Base-by-base conservation (phyloP, 2,888 invertebrate species). In the Tholera decimalis region DNA sequence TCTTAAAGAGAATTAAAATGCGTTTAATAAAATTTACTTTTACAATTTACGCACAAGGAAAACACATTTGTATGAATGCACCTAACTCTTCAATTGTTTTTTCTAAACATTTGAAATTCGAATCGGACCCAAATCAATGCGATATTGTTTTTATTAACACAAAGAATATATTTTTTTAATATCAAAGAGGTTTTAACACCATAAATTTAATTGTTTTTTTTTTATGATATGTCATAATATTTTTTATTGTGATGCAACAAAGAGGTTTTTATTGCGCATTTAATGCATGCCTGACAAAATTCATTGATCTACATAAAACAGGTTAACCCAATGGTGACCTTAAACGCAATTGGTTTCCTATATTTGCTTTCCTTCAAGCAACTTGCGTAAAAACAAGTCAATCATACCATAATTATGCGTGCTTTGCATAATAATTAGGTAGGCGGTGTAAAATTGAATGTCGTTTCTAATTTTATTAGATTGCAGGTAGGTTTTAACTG, bases 351-450 rank as follows among this genome's bases (percentile, higher is more conserved):
- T 76, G 37, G 83, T 86, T 88, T 89, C 89, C 90, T 90, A 88
- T 83, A 87, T 85, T 87, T 86, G 90, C 89, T 92, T 92, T 92
- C 89, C 83, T 73, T 63, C 58, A 24, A 56, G 37, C 74, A 68
- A 80, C 82, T 89, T 89, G 84, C 87, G 86, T 83, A 89, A 90
- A 85, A 66, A 63, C 71, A 78, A 56, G 80, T 65, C 64, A 80
- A 70, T 70, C 73, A 80, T 67, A 64, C 22, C 35, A 50, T 24
- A 47, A 69, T 60, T 65, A 61, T 65, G 15, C 43, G 20, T 44
- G 39, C 44, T 79, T 76, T 80, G 66, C 73, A 77, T 79, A 69
- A 62, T 79, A 65, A 62, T 74, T 60, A 56, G 24, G 47, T 63
- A 46, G 33, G 55, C 44, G 54, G 59, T 66, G 30, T 62, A 60